These are phyloP conservation scores for Paratilapia polleni DNA, from an alignment of 2,113 vertebrate species.

Conservation along the genomic window DNA sequence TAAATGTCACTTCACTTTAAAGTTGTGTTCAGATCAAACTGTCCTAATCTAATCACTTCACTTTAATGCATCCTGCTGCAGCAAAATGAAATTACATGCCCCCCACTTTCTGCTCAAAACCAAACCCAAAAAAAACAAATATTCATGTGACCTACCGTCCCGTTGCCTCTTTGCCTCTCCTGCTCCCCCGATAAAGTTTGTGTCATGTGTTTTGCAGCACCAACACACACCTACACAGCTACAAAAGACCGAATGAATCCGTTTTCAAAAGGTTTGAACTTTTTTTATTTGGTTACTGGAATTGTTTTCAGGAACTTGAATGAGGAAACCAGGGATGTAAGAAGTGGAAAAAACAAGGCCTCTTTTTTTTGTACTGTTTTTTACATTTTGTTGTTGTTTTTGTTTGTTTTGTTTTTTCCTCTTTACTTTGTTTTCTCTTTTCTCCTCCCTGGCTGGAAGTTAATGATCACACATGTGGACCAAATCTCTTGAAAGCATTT, in stretches of 20 bases:
- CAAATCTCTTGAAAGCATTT: conserved; percentile 85
- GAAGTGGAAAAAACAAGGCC: conserved; percentile 64
- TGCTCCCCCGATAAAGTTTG: not conserved
- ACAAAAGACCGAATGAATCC: conserved; percentile 40
- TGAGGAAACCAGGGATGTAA: conserved; percentile 67
- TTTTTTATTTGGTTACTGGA: conserved; percentile 22
- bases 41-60: not conserved
- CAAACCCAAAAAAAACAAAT: not conserved
- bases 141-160: not conserved
- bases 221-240: conserved; percentile 33
- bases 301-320: conserved; percentile 55
- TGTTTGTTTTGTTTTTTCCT: conserved; percentile 34
- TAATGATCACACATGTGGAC: conserved; percentile 80
- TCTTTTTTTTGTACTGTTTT: conserved; percentile 82
- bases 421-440: conserved; percentile 72
- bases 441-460: conserved; percentile 78
- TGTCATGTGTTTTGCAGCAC: conserved; percentile 19
- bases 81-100: not conserved
- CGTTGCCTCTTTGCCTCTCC: not conserved
- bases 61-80: not conserved
- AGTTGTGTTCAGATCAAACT: not conserved
- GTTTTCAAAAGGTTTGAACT: conserved; percentile 34
- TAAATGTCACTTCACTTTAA: not conserved
- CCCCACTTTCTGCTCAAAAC: not conserved
- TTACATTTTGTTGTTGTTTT: conserved; percentile 70